Evolutionary conservation across 2,113 vertebrate species (phyloP), one percentile per base, ranked within the genome.

Genomic region (Orycteropus afer): DNA sequence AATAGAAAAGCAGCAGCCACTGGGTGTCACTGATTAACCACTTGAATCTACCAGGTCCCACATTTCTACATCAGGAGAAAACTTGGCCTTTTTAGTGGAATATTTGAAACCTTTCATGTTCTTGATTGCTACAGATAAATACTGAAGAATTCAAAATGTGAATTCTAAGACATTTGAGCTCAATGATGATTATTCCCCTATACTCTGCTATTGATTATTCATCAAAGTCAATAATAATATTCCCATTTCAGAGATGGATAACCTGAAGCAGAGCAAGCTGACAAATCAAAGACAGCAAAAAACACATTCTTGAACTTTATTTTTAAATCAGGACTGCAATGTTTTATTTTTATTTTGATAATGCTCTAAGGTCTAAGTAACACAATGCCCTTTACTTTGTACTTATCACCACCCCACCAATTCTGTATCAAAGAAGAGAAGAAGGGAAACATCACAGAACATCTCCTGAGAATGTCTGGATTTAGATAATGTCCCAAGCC

Each of bases 1-100:
- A 95, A 71, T 90, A 78, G 82, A 61, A 94, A 95, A 84, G 37
- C 86, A 95, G 45, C 96, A 94, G 93, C 97, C 97, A 97, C 97
- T 97, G 97, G 97, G 96, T 97, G 97, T 97, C 97, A 96, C 97
- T 97, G 97, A 96, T 87, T 92, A 96, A 95, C 97, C 94, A 78
- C 67, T 84, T 32, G 92, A 96, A 85, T 63, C 61, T 34, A 51
- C 22, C 12, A 89, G 23, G 2, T 73, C 42, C 89, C 32, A 61
- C 51, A 42, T 86, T 81, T 88, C 79, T 15, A 15, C 5, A 93
- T 69, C 37, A 89, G 45, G 37, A 80, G 80, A 84, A 93, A 95
- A 37, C 22, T 42, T 27, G 63, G 55, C 13, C 77, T 78, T 86
- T 82, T 63, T 15, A 23, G 10, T 7, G 59, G 61, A 51, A 25